Base-by-base conservation (phyloP, 2,888 invertebrate genomes). In the Unio pictorum region DNA sequence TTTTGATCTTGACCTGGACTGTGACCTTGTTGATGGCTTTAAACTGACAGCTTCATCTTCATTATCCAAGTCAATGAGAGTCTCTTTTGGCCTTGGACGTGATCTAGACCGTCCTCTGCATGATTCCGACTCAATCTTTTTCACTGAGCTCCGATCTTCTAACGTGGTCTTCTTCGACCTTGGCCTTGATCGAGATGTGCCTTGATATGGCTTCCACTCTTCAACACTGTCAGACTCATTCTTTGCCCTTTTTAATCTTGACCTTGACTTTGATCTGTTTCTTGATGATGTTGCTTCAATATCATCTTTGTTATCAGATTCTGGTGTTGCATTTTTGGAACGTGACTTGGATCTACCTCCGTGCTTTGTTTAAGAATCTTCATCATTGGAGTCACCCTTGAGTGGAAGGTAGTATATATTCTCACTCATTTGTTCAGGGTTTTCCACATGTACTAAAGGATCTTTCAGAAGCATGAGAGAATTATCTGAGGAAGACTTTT, bases 181-280 rank as follows among this genome's bases (percentile, higher is more conserved):
- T 57, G 34, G 28, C 61, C 62, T 61, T 56, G 66, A 63, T 58
- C 54, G 57, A 58, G 62, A 58, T 30, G 54, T 67, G 61, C 18
- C 45, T 45, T n/a, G 62, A 8, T 17, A 55, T n/a, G 28, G 8
- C 26, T 65, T 61, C 18, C 54, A 26, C 26, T 60, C 34, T n/a
- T 59, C 60, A 55, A 65, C 61, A 45, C 61, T 55, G 34, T 68
- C 67, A 11, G 60, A 55, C 18, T 66, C 66, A n/a, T 58, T 45
- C n/a, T 67, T 66, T 18, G 55, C 54, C 55, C 66, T 54, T 57
- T 59, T 60, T 26, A 68, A 68, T 55, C 59, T 61, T 34, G 68
- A 68, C 65, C 68, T 72, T 62, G 71, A 72, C 34, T 63, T 65
- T 57, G 54, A 23, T 18, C 28, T 58, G 18, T 65, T 55, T 11